Base-by-base conservation (phyloP, 2,113 vertebrate species). In the Probosciger aterrimus region DNA sequence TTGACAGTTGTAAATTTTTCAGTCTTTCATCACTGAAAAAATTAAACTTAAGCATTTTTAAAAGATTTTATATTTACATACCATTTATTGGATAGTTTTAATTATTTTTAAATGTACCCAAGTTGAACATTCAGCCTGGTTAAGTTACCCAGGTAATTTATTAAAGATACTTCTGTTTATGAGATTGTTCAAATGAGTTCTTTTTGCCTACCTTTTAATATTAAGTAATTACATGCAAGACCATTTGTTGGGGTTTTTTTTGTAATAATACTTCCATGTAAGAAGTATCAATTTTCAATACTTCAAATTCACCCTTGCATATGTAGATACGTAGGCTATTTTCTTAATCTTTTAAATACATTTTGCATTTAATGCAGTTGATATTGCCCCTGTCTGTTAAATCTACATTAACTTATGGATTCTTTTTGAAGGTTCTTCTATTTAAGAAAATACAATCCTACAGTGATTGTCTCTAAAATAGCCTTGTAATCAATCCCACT, bases 261-360 rank as follows among this genome's bases (percentile, higher is more conserved):
- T 6, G 9, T 59, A 59, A 59, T 12, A 18, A 9, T 39, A 13
- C 10, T 78, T 82, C 67, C 13, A 31, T 17, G 27, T 74, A 53
- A 43, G 11, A 69, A 31, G 1, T 44, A 44, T n/a, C 77, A 47
- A 35, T 91, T 94, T 86, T 86, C 18, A 63, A 1, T 67, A 30
- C 6, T 81, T 89, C n/a, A 47, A 77, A 41, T 53, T 84, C 6
- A 65, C 2, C 10, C 4, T 31, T 79, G 11, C 14, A 16, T 63
- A 15, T 4, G 4, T 19, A 57, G 11, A 30, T 77, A 18, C 1
- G 3, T 35, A 11, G 20, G 37, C 15, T 11, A 1, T 3, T 68
- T 69, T 81, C 47, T 86, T 79, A 8, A 52, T 71, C 10, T 64
- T 73, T 52, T 57, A 37, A 37, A 63, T 62, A 25, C 1, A 5